These are phyloP conservation scores for Zaprionus nigranus DNA, from an alignment of 1,140 invertebrate species.

Conservation along the genomic window DNA sequence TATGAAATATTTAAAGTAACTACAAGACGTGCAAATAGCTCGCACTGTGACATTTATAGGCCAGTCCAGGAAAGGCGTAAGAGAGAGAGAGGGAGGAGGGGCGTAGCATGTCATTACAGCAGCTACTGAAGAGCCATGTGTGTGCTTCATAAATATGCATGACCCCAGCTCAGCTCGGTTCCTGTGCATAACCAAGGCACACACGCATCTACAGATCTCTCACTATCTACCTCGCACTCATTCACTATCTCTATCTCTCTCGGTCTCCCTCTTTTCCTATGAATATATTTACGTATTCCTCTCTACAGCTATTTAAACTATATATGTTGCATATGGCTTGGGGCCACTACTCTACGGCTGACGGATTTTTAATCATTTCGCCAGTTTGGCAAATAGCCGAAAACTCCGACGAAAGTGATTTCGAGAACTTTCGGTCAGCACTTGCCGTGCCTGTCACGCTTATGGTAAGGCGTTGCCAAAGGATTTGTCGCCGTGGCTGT, in stretches of 20 bases:
- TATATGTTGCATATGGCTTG: constrained; percentile 2
- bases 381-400: constrained; percentile 11
- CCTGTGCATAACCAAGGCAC: constrained; percentile 15
- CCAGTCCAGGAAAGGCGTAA: not conserved
- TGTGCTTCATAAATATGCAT: constrained; percentile 40
- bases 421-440: constrained; percentile 12
- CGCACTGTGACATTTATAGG: constrained; percentile 59
- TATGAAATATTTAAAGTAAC: constrained; percentile 76
- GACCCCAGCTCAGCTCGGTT: constrained; percentile 11
- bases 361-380: constrained; percentile 12
- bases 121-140: constrained; percentile 5
- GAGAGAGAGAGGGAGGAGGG: not conserved
- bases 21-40: constrained; percentile 74
- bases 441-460: constrained; percentile 31
- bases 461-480: constrained; percentile 27
- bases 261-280: too few species aligned
- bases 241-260: not conserved
- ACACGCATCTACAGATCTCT: constrained; percentile 20
- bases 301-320: constrained; percentile 13
- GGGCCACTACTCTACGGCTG: not conserved
- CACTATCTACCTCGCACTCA: not conserved
- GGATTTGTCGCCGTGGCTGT: constrained; percentile 39
- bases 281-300: not conserved
- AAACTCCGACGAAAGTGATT: constrained; percentile 26
- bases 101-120: not conserved